These are phyloP conservation scores for Aphelenchoides besseyi DNA, from an alignment of 1,140 invertebrate genomes.

Conservation along the genomic window DNA sequence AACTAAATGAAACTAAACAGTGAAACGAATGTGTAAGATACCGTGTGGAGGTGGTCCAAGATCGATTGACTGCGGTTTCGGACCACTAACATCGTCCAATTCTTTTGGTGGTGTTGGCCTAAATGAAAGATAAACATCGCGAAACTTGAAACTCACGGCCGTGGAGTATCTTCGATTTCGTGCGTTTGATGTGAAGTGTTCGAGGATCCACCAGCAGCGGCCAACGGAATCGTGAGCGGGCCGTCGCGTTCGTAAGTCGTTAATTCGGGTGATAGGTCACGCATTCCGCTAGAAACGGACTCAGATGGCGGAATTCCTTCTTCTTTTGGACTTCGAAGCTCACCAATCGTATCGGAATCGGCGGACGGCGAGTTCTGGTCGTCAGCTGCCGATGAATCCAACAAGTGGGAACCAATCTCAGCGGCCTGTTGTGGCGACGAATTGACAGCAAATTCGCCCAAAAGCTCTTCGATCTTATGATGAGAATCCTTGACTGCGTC, in stretches of 20 bases:
- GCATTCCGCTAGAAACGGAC: not conserved
- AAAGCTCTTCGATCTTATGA: conserved; percentile 9
- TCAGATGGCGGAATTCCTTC: conserved; percentile 1
- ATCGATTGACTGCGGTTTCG: conserved; percentile 19
- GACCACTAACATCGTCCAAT: conserved; percentile 12
- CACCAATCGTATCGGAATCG: conserved; percentile 19
- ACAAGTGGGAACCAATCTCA: not conserved
- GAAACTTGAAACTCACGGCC: conserved; percentile 14
- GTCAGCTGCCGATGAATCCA: not conserved
- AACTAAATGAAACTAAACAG: conserved; percentile 12
- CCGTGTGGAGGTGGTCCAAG: conserved; percentile 21
- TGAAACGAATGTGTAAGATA: not conserved
- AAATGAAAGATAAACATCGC: not conserved
- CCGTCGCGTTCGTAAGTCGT: conserved; percentile 24
- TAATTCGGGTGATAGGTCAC: conserved; percentile 23
- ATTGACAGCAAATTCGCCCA: conserved; percentile 16
- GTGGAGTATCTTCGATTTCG: conserved; percentile 15
- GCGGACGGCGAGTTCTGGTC: conserved; percentile 24
- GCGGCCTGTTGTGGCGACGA: not conserved
- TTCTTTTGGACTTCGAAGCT: conserved; percentile 5
- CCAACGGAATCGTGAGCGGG: conserved; percentile 19
- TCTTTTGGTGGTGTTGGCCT: conserved; percentile 32
- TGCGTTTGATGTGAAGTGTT: conserved; percentile 4
- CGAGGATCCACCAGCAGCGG: no score
- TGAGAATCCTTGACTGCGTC: conserved; percentile 24